Evolutionary conservation across 2,888 invertebrate species (phyloP).

Genomic region (Cecidostiba fungosa): DNA sequence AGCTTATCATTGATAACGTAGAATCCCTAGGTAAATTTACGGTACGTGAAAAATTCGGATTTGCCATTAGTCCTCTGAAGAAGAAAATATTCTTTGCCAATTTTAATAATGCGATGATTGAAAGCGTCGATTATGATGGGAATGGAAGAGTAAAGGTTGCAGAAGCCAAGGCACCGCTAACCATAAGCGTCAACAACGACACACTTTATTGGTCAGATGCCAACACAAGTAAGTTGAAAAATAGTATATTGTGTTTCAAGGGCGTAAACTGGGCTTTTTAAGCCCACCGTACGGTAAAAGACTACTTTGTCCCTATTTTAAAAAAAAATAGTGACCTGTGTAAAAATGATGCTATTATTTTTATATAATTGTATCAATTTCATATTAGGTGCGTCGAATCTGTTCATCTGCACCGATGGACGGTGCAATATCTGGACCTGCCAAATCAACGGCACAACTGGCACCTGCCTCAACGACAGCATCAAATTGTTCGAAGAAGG

Average conservation of each 20-base stretch:
- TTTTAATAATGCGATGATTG: background rate
- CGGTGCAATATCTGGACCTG: background rate
- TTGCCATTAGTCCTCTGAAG: background rate
- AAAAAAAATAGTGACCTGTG: no score
- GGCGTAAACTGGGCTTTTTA: no score
- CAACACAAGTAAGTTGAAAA: background rate
- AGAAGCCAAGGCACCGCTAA: background rate
- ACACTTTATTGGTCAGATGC: slow-evolving; percentile 15
- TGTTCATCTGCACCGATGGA: background rate
- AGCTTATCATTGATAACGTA: background rate
- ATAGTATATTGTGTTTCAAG: background rate
- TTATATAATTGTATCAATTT: background rate
- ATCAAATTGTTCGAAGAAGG: background rate
- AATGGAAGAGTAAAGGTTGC: background rate
- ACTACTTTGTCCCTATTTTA: no score
- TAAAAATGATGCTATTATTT: background rate
- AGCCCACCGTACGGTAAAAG: no score
- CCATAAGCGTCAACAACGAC: background rate
- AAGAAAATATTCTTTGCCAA: slow-evolving; percentile 30
- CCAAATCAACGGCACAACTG: background rate
- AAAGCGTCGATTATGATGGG: slow-evolving; percentile 6
- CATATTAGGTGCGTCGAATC: background rate
- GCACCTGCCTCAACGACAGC: background rate
- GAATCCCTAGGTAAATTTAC: background rate
- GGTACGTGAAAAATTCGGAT: background rate